phyloP scores from a whole-genome alignment of 2,888 invertebrate genomes.

The Thereva nobilitata region DNA sequence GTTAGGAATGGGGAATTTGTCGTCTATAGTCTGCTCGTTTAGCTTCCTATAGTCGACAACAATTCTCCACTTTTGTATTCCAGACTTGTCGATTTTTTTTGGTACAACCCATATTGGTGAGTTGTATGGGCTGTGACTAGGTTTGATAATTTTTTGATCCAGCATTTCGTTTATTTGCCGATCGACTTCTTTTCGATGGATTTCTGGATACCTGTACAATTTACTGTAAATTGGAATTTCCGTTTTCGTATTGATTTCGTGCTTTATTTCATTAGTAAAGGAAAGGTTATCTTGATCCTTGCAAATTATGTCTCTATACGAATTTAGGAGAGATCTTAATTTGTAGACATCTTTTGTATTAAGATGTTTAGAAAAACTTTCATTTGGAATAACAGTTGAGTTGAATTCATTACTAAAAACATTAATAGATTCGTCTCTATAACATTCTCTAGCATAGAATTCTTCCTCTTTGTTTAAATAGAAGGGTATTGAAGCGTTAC shows the following conservation, averaged over 20 bases:
- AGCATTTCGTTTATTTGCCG: slow-evolving; percentile 40
- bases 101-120: slow-evolving; percentile 45
- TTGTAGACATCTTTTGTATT: background rate
- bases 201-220: slow-evolving; percentile 39
- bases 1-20: slow-evolving; percentile 43
- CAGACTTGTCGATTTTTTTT: slow-evolving; percentile 40
- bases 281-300: slow-evolving; percentile 16
- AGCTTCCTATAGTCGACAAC: slow-evolving; percentile 32
- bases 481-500: background rate
- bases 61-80: slow-evolving; percentile 25
- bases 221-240: slow-evolving; percentile 35
- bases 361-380: slow-evolving; percentile 1
- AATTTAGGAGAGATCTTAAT: background rate
- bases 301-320: slow-evolving; percentile 10
- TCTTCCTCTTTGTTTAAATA: slow-evolving; percentile 10
- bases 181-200: slow-evolving; percentile 39
- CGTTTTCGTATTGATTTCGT: slow-evolving; percentile 27
- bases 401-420: background rate
- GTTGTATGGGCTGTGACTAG: slow-evolving; percentile 43
- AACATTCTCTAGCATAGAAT: background rate
- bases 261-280: slow-evolving; percentile 16
- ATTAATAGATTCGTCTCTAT: background rate
- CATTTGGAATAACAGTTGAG: background rate
- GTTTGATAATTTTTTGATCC: slow-evolving; percentile 43
- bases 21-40: slow-evolving; percentile 43